Conservation (phyloP, 2,113 vertebrate genomes). For the Carollia perspicillata region DNA sequence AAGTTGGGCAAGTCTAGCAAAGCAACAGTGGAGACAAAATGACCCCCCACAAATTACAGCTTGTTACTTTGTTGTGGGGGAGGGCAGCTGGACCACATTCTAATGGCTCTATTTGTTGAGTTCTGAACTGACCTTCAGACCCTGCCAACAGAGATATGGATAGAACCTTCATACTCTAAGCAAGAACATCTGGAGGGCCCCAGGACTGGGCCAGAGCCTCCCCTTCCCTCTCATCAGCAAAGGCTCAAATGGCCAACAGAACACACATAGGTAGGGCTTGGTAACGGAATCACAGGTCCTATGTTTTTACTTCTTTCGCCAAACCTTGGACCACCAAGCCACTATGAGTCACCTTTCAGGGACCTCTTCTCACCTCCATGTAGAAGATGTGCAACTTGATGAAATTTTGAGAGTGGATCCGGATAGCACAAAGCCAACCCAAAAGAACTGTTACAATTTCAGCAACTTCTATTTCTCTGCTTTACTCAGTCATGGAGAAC, state of each 20-base stretch:
- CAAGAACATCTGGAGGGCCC: not conserved
- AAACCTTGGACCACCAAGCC: not conserved
- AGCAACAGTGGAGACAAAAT: constrained; percentile 28
- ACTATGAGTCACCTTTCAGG: not conserved
- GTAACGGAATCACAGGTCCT: not conserved
- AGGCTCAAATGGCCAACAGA: constrained; percentile 26
- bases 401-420: not conserved
- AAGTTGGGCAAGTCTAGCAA: constrained; percentile 45
- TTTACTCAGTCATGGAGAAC: not conserved
- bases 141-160: not conserved
- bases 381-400: not conserved
- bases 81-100: not conserved
- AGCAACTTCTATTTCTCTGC: not conserved
- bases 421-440: not conserved
- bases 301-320: not conserved
- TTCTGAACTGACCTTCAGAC: not conserved
- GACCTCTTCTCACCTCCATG: not conserved
- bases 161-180: not conserved
- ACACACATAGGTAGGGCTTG: not conserved
- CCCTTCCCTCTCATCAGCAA: not conserved
- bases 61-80: not conserved
- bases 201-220: accelerated
- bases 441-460: not conserved
- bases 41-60: constrained; percentile 61
- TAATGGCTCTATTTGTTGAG: constrained; percentile 14